Conservation (phyloP, 2,888 invertebrate species). For the Tribolium freemani region DNA sequence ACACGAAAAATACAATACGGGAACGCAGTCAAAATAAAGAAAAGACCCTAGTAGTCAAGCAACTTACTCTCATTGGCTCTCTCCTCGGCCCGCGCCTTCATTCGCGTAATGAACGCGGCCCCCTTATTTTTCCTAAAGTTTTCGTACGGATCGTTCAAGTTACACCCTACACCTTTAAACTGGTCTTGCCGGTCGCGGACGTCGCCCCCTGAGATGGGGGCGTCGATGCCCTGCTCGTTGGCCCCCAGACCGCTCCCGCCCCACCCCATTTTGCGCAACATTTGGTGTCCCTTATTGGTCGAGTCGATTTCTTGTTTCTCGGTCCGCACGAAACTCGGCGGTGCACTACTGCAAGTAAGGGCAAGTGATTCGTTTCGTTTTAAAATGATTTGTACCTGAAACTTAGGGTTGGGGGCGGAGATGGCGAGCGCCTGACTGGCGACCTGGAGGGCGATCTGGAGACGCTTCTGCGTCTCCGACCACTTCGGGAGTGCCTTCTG, state of each 20-base stretch:
- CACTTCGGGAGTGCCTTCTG: constrained; percentile 62
- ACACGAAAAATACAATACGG: constrained; percentile 15
- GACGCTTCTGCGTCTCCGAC: constrained; percentile 59
- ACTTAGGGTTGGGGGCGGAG: constrained; percentile 65
- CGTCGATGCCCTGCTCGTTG: constrained; percentile 95
- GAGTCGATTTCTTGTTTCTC: constrained; percentile 79
- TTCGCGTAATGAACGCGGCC: constrained; percentile 93
- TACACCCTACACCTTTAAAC: constrained; percentile 95
- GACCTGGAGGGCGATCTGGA: constrained; percentile 68
- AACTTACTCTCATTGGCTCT: constrained; percentile 70
- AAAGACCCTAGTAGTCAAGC: constrained; percentile 46
- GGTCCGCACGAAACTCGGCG: constrained; percentile 51
- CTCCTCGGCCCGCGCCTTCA: constrained; percentile 92
- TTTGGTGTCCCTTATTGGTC: constrained; percentile 96
- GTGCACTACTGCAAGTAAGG: constrained; percentile 37
- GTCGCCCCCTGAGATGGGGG: constrained; percentile 93
- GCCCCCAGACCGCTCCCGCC: constrained; percentile 94
- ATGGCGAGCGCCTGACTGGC: constrained; percentile 62
- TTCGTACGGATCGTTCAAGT: constrained; percentile 95
- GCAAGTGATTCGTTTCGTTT: too few relatives aligned
- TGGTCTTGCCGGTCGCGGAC: constrained; percentile 92
- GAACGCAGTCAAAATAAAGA: constrained; percentile 5
- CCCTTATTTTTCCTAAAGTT: constrained; percentile 97
- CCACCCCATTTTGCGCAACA: constrained; percentile 99
- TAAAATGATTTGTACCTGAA: constrained; percentile 50